These are phyloP conservation scores for Syrphus vitripennis DNA, from an alignment of 2,888 invertebrate species.

Conservation along the genomic window DNA sequence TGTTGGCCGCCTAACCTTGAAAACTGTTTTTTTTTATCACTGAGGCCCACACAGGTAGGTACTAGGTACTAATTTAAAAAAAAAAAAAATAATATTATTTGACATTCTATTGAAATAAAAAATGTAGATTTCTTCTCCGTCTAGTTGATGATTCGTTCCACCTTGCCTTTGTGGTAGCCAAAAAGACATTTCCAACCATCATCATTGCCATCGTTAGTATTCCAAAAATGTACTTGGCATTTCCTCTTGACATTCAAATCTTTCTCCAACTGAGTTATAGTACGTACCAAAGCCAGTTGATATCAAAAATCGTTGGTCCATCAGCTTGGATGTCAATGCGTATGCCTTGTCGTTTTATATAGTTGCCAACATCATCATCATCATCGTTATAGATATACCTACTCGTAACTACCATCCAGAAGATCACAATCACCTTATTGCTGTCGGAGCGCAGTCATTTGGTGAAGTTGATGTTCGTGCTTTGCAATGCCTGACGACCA, in stretches of 20 bases:
- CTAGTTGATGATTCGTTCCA: background rate
- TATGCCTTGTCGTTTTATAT: slow-evolving; percentile 36
- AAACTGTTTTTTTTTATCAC: background rate
- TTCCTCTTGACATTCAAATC: slow-evolving; percentile 63
- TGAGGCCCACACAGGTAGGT: too few species aligned
- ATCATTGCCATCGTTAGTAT: slow-evolving; percentile 56
- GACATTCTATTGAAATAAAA: slow-evolving; percentile 7
- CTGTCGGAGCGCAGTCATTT: background rate
- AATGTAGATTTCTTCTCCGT: background rate
- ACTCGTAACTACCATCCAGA: background rate
- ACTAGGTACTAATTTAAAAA: too few species aligned
- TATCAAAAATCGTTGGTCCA: slow-evolving; percentile 40
- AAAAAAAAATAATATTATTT: slow-evolving; percentile 1
- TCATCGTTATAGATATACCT: background rate
- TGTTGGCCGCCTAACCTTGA: background rate
- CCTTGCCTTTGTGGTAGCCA: background rate
- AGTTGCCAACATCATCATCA: slow-evolving; percentile 9
- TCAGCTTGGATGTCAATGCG: slow-evolving; percentile 52
- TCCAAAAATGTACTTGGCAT: slow-evolving; percentile 41
- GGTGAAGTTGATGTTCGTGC: slow-evolving; percentile 33
- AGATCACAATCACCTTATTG: slow-evolving; percentile 26
- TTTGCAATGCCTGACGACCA: background rate
- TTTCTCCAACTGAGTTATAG: background rate
- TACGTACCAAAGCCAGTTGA: background rate
- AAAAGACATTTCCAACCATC: background rate